Base-by-base conservation (phyloP, 1,140 invertebrate species). In the Brachionus calyciflorus region DNA sequence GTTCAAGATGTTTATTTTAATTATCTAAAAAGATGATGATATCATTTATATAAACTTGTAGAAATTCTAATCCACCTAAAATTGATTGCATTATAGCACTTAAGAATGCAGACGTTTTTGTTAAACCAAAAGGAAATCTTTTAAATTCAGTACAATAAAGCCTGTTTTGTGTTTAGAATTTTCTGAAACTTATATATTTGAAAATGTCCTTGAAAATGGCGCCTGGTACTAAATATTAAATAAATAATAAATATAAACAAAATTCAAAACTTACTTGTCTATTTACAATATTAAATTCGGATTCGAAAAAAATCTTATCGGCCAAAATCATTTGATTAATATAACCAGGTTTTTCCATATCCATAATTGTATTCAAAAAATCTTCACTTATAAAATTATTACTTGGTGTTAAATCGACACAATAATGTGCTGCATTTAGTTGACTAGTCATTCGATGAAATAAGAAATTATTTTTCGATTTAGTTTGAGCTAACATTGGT, bases 301-400 rank as follows among this genome's bases (percentile, higher is more conserved):
- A 33, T 19, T 55, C 69, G 24, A 40, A 55, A 37, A 30, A 49
- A 51, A 73, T 73, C 10, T 65, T 65, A 26, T 65, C 60, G 2
- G 60, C 33, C 7, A 65, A 24, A 44, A 44, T 17, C 40, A 65
- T 65, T 65, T 65, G 60, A 44, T 65, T 65, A 14, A 44, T 41
- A 19, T 65, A 65, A 10, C 60, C 60, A 17, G 60, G 60, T 41
- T 65, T 65, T 26, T 65, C 60, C 37, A 65, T 65, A 41, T 65
- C 40, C 60, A 65, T 65, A 24, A 65, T 44, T 0, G 44, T 65
- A n/a, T 65, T 37, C 40, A 73, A 40, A 37, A 49, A 55, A 7
- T 73, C 69, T 12, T n/a, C 51, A 12, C 30, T 0, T 33, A 73
- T 46, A 55, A 51, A 73, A 37, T 10, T 51, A 10, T 9, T 12